Evolutionary conservation across 2,888 invertebrate species (phyloP).

Genomic region (Cantharis rustica): DNA sequence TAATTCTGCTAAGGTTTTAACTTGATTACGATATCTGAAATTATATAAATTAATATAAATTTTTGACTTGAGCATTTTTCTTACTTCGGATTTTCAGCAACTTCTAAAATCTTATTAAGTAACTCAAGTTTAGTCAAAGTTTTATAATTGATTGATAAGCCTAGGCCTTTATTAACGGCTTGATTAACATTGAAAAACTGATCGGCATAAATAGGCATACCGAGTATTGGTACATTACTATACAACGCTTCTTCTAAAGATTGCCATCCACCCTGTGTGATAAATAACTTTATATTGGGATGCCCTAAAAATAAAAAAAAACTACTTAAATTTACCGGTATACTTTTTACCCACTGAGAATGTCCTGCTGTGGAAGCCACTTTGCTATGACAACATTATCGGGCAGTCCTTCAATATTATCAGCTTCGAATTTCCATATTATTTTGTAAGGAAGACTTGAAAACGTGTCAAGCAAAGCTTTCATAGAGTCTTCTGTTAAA

Average conservation of each 20-base stretch:
- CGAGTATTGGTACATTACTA: neutral
- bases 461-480: slow-evolving; percentile 42
- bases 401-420: slow-evolving; percentile 34
- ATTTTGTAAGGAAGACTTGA: slow-evolving; percentile 42
- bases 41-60: neutral
- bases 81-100: neutral
- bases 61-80: neutral
- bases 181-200: neutral
- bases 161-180: neutral
- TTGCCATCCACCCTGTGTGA: neutral
- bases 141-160: neutral
- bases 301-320: neutral
- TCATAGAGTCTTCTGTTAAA: slow-evolving; percentile 35
- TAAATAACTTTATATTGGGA: neutral
- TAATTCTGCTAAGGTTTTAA: neutral
- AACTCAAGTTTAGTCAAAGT: neutral
- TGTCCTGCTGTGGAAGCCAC: slow-evolving; percentile 12
- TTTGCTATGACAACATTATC: slow-evolving; percentile 38
- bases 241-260: neutral
- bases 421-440: slow-evolving; percentile 47
- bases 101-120: neutral
- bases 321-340: neutral
- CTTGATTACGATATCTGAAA: neutral
- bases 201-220: neutral
- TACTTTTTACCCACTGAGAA: slow-evolving; percentile 1